phyloP scores from a whole-genome alignment of 2,113 vertebrate species.

The Taurulus bubalis region DNA sequence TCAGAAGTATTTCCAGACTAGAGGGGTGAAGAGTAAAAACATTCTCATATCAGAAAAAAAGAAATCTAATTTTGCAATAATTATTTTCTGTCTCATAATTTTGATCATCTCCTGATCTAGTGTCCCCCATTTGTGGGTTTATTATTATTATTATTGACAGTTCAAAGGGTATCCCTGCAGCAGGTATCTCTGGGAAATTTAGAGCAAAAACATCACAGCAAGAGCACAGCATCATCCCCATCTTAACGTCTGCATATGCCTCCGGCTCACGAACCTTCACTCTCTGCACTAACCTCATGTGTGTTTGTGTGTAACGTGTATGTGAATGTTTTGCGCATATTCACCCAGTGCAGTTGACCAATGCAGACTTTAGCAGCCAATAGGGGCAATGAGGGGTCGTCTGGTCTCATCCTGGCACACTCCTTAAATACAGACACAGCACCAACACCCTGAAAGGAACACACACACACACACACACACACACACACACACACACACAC shows the following conservation, averaged over 20 bases:
- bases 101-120: neutral
- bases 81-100: neutral
- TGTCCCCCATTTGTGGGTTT: neutral
- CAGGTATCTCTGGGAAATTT: slow-evolving; percentile 32
- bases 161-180: neutral
- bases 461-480: slow-evolving; percentile 33
- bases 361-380: slow-evolving; percentile 98
- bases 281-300: neutral
- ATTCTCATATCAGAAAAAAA: too few relatives aligned
- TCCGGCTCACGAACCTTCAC: neutral
- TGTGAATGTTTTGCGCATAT: slow-evolving; percentile 50
- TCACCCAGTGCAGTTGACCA: slow-evolving; percentile 95
- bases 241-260: neutral
- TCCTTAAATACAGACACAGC: slow-evolving; percentile 95
- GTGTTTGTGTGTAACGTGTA: neutral
- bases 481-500: slow-evolving; percentile 41
- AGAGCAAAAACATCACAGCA: neutral
- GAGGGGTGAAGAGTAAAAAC: too few relatives aligned
- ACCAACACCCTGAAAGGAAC: slow-evolving; percentile 85
- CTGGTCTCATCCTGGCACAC: slow-evolving; percentile 90
- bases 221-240: neutral
- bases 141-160: neutral
- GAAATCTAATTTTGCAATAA: neutral
- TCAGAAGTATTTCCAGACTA: too few relatives aligned
- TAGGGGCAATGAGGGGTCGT: slow-evolving; percentile 90